Conservation (phyloP, 2,113 vertebrate genomes). For the Rhinoderma darwinii region DNA sequence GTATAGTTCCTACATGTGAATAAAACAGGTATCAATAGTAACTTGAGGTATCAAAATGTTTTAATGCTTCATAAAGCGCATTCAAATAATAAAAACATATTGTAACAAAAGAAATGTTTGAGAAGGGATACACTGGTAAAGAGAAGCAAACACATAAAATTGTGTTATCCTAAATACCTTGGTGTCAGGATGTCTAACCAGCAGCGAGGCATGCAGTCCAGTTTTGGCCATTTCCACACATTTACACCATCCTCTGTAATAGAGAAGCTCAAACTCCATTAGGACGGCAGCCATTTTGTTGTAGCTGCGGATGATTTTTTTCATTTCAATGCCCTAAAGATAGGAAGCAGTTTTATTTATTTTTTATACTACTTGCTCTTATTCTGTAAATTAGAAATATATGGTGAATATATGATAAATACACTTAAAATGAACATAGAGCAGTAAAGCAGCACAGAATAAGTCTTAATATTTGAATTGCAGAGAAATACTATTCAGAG, state of each 20-base stretch:
- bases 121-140: background rate
- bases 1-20: constrained; percentile 70
- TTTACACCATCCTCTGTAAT: constrained; percentile 75
- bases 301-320: constrained; percentile 75
- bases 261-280: constrained; percentile 78
- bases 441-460: background rate
- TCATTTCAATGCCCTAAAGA: constrained; percentile 75
- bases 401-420: too few species aligned
- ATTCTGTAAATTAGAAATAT: background rate
- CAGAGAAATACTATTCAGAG: background rate
- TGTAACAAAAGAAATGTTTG: background rate
- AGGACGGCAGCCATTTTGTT: constrained; percentile 78
- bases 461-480: background rate
- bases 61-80: background rate
- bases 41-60: background rate
- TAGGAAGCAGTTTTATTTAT: background rate
- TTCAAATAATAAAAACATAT: background rate
- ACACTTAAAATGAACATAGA: too few species aligned
- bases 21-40: background rate
- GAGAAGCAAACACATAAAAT: background rate
- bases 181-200: constrained; percentile 71
- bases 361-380: background rate
- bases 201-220: constrained; percentile 72
- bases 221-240: constrained; percentile 69
- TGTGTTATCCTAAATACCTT: constrained; percentile 68